These are phyloP conservation scores for Dinocampus coccinellae DNA, from an alignment of 2,888 invertebrate genomes.

Conservation along the genomic window DNA sequence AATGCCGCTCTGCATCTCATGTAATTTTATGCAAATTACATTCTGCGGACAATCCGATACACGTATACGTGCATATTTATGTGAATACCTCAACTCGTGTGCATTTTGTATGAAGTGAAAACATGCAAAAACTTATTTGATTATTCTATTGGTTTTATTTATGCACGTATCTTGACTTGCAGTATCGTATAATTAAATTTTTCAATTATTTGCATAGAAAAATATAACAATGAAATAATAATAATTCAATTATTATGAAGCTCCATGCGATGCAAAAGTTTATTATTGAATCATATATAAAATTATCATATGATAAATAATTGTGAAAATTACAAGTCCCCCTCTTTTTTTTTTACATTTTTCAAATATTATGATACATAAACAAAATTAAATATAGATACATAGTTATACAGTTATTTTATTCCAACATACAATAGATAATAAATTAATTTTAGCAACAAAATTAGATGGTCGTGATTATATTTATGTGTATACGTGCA, in stretches of 20 bases:
- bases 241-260: too few relatives aligned
- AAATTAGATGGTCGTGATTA: not conserved
- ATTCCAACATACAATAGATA: too few relatives aligned
- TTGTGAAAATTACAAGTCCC: too few relatives aligned
- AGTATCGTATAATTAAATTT: not conserved
- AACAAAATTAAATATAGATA: not conserved
- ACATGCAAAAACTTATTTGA: constrained; percentile 35
- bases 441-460: not conserved
- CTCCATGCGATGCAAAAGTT: too few relatives aligned
- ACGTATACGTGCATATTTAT: constrained; percentile 30
- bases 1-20: constrained; percentile 26
- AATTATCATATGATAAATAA: too few relatives aligned
- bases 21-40: constrained; percentile 51
- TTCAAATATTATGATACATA: too few relatives aligned
- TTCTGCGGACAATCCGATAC: constrained; percentile 41
- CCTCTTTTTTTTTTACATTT: too few relatives aligned
- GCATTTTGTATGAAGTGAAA: not conserved
- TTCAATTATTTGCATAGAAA: not conserved
- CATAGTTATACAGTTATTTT: too few relatives aligned
- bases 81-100: constrained; percentile 7
- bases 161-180: not conserved
- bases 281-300: too few relatives aligned
- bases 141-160: constrained; percentile 23
- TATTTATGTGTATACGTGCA: too few relatives aligned
- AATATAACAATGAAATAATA: not conserved